Evolutionary conservation across 2,888 invertebrate genomes (phyloP).

Genomic region (Eumerus sabulonum): DNA sequence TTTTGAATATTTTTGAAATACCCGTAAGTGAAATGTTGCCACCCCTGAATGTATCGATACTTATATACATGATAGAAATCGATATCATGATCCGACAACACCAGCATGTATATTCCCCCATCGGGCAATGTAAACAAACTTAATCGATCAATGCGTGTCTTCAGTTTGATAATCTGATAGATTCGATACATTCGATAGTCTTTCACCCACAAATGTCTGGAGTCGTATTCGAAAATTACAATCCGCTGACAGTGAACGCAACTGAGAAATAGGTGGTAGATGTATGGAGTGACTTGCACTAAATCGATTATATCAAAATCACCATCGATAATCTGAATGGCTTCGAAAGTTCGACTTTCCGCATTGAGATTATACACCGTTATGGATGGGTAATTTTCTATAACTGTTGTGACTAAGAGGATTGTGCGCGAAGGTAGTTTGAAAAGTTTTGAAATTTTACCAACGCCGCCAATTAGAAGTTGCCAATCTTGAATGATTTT

Average conservation of each 20-base stretch:
- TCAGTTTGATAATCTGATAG: slow-evolving; percentile 73
- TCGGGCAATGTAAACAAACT: slow-evolving; percentile 70
- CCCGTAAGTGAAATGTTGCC: slow-evolving; percentile 73
- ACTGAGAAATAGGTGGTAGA: slow-evolving; percentile 73
- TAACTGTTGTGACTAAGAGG: slow-evolving; percentile 69
- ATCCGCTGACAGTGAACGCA: slow-evolving; percentile 74
- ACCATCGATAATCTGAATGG: slow-evolving; percentile 74
- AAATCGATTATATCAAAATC: slow-evolving; percentile 74
- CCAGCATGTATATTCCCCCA: slow-evolving; percentile 71
- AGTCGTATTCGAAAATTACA: slow-evolving; percentile 70
- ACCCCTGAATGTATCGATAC: slow-evolving; percentile 74
- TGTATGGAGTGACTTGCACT: slow-evolving; percentile 51
- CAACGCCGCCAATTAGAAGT: slow-evolving; percentile 71
- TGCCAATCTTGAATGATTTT: slow-evolving; percentile 74
- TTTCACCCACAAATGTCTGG: neutral
- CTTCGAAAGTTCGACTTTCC: slow-evolving; percentile 70
- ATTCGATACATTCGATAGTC: slow-evolving; percentile 69
- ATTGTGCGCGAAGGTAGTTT: slow-evolving; percentile 35
- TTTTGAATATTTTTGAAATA: slow-evolving; percentile 72
- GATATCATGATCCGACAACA: slow-evolving; percentile 71
- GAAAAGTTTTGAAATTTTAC: slow-evolving; percentile 71
- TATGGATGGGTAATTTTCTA: slow-evolving; percentile 71
- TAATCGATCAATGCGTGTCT: slow-evolving; percentile 72
- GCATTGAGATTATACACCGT: slow-evolving; percentile 71
- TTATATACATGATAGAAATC: slow-evolving; percentile 73